phyloP scores from a whole-genome alignment of 2,113 vertebrate genomes.

The Trichomycterus rosablanca region DNA sequence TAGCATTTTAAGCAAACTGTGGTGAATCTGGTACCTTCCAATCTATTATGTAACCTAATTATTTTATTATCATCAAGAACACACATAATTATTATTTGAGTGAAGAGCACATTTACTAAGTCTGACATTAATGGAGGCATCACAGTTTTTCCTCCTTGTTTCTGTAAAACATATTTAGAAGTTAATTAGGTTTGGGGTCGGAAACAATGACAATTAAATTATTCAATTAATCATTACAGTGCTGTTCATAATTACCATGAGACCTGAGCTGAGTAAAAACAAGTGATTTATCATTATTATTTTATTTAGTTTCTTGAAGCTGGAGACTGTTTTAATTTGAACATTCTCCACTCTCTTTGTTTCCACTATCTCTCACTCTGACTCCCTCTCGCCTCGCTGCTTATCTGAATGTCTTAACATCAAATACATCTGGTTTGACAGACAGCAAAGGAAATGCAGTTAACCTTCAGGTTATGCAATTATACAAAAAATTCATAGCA shows the following conservation, averaged over 20 bases:
- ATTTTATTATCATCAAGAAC: constrained; percentile 30
- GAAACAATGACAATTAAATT: constrained; percentile 46
- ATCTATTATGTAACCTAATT: constrained; percentile 15
- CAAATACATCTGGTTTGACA: constrained; percentile 43
- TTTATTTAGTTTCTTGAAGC: constrained; percentile 31
- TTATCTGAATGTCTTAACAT: constrained; percentile 49
- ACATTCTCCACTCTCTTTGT: constrained; percentile 48
- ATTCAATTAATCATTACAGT: constrained; percentile 47
- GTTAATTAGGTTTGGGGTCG: constrained; percentile 39
- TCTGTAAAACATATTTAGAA: constrained; percentile 39
- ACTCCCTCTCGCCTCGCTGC: constrained; percentile 31
- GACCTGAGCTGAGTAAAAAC: constrained; percentile 20
- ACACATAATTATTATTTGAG: constrained; percentile 26
- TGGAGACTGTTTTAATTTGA: constrained; percentile 53
- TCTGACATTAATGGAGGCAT: constrained; percentile 27
- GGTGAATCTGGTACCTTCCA: neutral
- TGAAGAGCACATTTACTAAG: neutral
- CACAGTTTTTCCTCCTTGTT: constrained; percentile 33
- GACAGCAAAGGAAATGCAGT: constrained; percentile 30
- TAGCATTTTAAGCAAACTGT: neutral
- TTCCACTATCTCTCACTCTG: constrained; percentile 29
- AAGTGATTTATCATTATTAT: constrained; percentile 27
- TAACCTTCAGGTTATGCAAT: constrained; percentile 38
- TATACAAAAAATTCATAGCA: too few species aligned
- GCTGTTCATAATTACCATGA: constrained; percentile 49